Conservation (phyloP, 2,888 invertebrate genomes). For the Melanophora roralis region DNA sequence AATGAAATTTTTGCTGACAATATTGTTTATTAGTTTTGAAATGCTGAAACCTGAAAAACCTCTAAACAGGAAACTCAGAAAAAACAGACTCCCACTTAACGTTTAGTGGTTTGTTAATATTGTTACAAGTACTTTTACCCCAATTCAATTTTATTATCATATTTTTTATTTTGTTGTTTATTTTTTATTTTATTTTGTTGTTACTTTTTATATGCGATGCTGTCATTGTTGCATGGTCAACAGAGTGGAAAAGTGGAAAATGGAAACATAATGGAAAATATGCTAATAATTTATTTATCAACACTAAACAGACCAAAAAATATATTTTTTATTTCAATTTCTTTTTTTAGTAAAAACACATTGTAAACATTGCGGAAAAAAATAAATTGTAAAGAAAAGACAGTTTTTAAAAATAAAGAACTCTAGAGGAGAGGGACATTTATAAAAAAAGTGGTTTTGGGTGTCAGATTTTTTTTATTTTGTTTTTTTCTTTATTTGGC, state of each 20-base stretch:
- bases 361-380: neutral
- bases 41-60: too few species aligned
- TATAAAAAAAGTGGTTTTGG: neutral
- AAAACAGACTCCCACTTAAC: constrained; percentile 9
- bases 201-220: constrained; percentile 1
- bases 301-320: constrained; percentile 63
- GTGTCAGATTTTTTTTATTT: constrained; percentile 4
- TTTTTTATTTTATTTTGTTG: neutral
- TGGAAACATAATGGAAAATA: constrained; percentile 65
- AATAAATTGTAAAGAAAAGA: neutral
- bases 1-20: constrained; percentile 22
- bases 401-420: constrained; percentile 5
- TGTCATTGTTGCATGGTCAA: constrained; percentile 57
- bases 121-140: neutral
- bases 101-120: constrained; percentile 43
- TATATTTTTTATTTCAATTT: constrained; percentile 7
- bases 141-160: constrained; percentile 21
- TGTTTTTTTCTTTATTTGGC: constrained; percentile 4
- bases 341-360: neutral
- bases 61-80: neutral
- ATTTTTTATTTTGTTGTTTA: neutral
- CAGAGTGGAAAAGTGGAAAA: constrained; percentile 67
- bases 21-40: too few species aligned
- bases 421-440: neutral
- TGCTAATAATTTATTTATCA: constrained; percentile 68